Evolutionary conservation across 2,797 vertebrate genomes (phyloP).

Genomic region (Myripristis jacobus): DNA sequence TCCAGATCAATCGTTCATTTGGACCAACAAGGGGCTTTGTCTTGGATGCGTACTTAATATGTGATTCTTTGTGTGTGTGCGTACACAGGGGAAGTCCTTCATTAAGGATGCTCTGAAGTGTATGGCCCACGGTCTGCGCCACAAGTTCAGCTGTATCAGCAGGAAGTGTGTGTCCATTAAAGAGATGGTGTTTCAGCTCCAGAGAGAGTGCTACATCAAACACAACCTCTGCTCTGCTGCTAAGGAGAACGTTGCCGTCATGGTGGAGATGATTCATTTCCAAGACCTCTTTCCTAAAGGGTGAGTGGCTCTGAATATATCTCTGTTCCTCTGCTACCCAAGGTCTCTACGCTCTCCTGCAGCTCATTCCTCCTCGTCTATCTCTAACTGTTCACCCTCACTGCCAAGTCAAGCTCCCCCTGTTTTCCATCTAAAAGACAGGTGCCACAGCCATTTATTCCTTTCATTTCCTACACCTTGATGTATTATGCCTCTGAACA

Average conservation of each 20-base stretch:
- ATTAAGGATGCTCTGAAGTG: conserved; percentile 98
- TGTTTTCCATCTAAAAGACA: conserved; percentile 22
- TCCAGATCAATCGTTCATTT: neutral
- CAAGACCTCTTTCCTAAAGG: conserved; percentile 97
- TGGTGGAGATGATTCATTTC: conserved; percentile 99
- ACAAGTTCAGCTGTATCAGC: conserved; percentile 98
- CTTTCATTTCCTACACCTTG: conserved; percentile 13
- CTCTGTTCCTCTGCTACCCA: neutral
- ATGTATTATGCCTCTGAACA: conserved; percentile 34
- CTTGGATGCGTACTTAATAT: conserved; percentile 3
- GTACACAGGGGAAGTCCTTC: conserved; percentile 94
- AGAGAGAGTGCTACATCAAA: conserved; percentile 96
- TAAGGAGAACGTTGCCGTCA: conserved; percentile 95
- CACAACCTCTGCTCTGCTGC: conserved; percentile 97
- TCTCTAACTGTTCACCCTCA: conserved; percentile 22
- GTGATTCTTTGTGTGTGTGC: conserved; percentile 44
- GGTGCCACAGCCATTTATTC: conserved; percentile 17
- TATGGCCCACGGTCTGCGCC: conserved; percentile 95
- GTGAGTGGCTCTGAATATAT: conserved; percentile 81
- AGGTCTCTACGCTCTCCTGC: neutral
- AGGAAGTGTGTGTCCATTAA: conserved; percentile 98
- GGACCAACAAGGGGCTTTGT: conserved; percentile 5
- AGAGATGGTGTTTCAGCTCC: conserved; percentile 98
- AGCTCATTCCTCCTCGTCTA: neutral
- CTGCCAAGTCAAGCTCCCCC: conserved; percentile 5